These are phyloP conservation scores for Eutolmus rufibarbis DNA, from an alignment of 2,888 invertebrate genomes.

Conservation along the genomic window DNA sequence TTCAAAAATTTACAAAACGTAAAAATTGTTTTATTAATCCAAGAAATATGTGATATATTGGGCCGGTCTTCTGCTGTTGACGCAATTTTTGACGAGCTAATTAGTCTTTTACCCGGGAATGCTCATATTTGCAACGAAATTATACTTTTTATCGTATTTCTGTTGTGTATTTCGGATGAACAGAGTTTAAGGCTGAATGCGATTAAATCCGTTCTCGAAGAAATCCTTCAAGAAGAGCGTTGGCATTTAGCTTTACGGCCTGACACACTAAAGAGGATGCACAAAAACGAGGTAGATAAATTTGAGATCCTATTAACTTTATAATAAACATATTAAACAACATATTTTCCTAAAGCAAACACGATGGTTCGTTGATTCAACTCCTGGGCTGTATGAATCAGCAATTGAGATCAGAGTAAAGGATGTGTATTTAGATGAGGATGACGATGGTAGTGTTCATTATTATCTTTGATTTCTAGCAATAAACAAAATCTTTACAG, in stretches of 20 bases:
- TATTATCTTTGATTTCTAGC: background rate
- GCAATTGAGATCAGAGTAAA: constrained; percentile 59
- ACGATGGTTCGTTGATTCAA: constrained; percentile 58
- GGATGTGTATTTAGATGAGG: constrained; percentile 57
- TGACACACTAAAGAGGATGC: constrained; percentile 54
- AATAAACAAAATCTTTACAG: background rate
- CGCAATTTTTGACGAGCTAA: constrained; percentile 69
- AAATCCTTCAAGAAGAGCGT: constrained; percentile 56
- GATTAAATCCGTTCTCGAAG: constrained; percentile 54
- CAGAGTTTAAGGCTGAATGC: constrained; percentile 49
- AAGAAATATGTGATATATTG: constrained; percentile 66
- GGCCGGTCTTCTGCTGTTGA: constrained; percentile 66
- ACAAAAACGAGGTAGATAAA: constrained; percentile 53
- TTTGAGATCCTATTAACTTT: background rate
- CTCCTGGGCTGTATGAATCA: constrained; percentile 61
- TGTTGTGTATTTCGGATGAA: constrained; percentile 50
- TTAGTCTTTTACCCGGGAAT: constrained; percentile 67
- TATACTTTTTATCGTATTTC: constrained; percentile 55
- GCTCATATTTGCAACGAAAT: constrained; percentile 69
- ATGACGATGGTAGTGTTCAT: constrained; percentile 47
- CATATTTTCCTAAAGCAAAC: constrained; percentile 50
- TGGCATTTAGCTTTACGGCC: constrained; percentile 59
- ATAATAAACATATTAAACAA: background rate
- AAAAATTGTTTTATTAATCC: constrained; percentile 64
- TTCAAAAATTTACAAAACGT: constrained; percentile 68